Evolutionary conservation across 2,113 vertebrate genomes (phyloP).

Genomic region (Anarhynchus alexandrinus): DNA sequence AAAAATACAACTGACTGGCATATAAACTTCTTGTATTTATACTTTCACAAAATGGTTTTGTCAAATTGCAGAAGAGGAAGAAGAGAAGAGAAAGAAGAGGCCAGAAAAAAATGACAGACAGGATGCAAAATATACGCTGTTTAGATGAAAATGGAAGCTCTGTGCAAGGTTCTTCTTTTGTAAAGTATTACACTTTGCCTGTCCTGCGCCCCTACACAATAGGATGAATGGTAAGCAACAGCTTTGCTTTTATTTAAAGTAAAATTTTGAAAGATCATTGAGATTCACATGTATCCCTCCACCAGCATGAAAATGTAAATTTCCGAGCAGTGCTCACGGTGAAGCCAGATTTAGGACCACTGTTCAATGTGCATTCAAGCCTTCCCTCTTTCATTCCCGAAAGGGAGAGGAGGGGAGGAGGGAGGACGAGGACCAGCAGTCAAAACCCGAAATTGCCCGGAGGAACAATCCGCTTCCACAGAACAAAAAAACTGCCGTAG

Average conservation of each 20-base stretch:
- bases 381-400: background rate
- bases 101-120: background rate
- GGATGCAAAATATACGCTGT: background rate
- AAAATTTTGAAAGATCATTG: conserved; percentile 16
- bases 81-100: background rate
- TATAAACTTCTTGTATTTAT: background rate
- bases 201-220: background rate
- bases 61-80: background rate
- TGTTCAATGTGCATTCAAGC: conserved; percentile 13
- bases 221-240: background rate
- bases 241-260: conserved; percentile 8
- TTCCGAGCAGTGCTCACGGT: background rate
- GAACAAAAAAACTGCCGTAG: background rate
- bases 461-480: background rate
- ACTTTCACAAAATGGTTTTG: background rate
- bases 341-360: conserved; percentile 36
- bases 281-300: background rate
- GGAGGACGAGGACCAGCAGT: background rate
- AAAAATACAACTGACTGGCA: background rate
- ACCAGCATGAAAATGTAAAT: conserved; percentile 32
- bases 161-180: background rate
- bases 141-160: background rate
- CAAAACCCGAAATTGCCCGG: background rate
- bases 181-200: background rate
- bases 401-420: conserved; percentile 1